Percentiles rank a stretch among this genome's conserved stretches.
Conservation (phyloP, 1,140 invertebrate genomes). For the Aphidius ervi region DNA sequence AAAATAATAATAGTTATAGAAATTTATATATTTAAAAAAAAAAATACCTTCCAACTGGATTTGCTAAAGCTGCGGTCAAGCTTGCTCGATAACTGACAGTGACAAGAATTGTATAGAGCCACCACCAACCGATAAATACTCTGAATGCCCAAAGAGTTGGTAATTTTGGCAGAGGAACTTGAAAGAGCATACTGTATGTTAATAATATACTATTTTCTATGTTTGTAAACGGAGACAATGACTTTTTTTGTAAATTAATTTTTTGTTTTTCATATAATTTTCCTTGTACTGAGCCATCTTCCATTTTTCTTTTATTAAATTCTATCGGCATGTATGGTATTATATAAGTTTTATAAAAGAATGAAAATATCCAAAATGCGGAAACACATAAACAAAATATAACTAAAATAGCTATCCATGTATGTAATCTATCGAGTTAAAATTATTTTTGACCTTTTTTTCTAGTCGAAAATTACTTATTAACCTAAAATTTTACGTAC, state of each 20-base stretch:
- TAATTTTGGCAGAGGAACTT: conserved; percentile 70
- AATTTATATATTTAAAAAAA: conserved; percentile 11
- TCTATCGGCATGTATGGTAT: conserved; percentile 27
- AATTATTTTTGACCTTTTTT: conserved; percentile 6
- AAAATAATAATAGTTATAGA: conserved; percentile 20
- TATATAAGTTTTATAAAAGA: conserved; percentile 44
- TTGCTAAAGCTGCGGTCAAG: conserved; percentile 76
- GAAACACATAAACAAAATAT: conserved; percentile 57
- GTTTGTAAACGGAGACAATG: conserved; percentile 65
- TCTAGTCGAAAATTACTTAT: conserved; percentile 22
- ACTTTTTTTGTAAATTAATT: conserved; percentile 37
- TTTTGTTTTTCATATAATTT: conserved; percentile 26
- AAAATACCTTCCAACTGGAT: conserved; percentile 64
- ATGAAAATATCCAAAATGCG: conserved; percentile 56
- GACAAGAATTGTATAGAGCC: conserved; percentile 76
- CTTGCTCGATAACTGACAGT: conserved; percentile 74
- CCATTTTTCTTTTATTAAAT: conserved; percentile 20
- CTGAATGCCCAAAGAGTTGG: conserved; percentile 73
- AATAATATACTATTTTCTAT: conserved; percentile 69
- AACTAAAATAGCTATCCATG: conserved; percentile 61
- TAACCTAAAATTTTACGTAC: conserved; percentile 42
- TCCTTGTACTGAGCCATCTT: not conserved
- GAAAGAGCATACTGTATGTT: conserved; percentile 73
- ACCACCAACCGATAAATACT: conserved; percentile 78
- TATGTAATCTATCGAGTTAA: conserved; percentile 50